phyloP scores from a whole-genome alignment of 2,888 invertebrate genomes.

The Erebia palarica region DNA sequence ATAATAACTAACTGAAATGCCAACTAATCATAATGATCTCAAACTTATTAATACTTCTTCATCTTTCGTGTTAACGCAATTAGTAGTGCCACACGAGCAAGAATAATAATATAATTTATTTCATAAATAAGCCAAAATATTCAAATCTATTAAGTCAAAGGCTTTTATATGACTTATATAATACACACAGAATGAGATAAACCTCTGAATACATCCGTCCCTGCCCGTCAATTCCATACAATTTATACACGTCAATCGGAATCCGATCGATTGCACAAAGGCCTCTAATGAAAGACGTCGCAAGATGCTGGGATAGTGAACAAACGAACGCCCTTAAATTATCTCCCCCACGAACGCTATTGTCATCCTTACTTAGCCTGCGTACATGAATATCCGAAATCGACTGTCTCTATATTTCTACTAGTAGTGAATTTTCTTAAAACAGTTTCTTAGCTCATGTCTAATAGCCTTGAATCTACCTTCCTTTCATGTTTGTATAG shows the following conservation, averaged over 20 bases:
- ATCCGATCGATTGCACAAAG: constrained; percentile 17
- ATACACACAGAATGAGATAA: background rate
- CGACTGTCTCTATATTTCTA: background rate
- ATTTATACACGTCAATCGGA: constrained; percentile 10
- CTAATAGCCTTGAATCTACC: too few relatives aligned
- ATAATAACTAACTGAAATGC: too few relatives aligned
- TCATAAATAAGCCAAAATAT: background rate
- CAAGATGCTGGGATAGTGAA: constrained; percentile 1
- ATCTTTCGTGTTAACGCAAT: too few relatives aligned
- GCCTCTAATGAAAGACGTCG: constrained; percentile 13
- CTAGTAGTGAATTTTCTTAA: too few relatives aligned
- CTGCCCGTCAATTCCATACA: background rate
- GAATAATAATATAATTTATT: background rate
- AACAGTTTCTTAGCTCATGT: too few relatives aligned
- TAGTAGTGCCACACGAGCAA: too few relatives aligned
- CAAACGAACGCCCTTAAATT: constrained; percentile 5
- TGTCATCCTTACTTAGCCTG: background rate
- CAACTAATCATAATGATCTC: too few relatives aligned
- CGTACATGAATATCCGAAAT: background rate
- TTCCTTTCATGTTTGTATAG: too few relatives aligned
- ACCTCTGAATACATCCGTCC: background rate
- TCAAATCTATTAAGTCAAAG: background rate
- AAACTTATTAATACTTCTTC: too few relatives aligned
- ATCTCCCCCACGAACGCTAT: background rate
- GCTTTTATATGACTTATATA: background rate